Conservation (phyloP, 1,140 invertebrate species). For the Onthophagus taurus region DNA sequence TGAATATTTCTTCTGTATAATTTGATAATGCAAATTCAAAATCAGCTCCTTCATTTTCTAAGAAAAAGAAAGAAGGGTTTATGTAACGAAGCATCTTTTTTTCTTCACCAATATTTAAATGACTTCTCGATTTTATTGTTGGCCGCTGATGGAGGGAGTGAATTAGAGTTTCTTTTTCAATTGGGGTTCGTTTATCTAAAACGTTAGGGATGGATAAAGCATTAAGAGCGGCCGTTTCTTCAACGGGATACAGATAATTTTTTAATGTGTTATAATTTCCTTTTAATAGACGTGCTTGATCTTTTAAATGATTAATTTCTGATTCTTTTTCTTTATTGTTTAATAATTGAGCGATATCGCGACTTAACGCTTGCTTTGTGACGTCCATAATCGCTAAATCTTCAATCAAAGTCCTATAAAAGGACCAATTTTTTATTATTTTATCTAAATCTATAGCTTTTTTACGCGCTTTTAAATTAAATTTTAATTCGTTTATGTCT, state of each 20-base stretch:
- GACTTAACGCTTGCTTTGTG: conserved; percentile 34
- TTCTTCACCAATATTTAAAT: conserved; percentile 47
- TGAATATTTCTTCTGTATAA: conserved; percentile 41
- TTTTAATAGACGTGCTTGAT: conserved; percentile 45
- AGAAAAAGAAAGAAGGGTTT: conserved; percentile 50
- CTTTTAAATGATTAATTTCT: conserved; percentile 41
- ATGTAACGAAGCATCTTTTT: conserved; percentile 47
- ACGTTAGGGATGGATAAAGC: conserved; percentile 54
- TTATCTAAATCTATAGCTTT: conserved; percentile 39
- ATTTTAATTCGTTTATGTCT: conserved; percentile 39
- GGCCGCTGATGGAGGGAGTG: no score
- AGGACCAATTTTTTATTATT: conserved; percentile 43
- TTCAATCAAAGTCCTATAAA: conserved; percentile 39
- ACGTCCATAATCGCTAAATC: conserved; percentile 38
- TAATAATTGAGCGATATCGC: conserved; percentile 32
- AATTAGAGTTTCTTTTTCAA: no score
- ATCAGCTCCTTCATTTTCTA: conserved; percentile 49
- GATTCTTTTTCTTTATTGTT: conserved; percentile 31
- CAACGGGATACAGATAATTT: conserved; percentile 46
- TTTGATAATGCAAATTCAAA: conserved; percentile 54
- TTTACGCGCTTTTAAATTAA: conserved; percentile 40
- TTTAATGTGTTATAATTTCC: conserved; percentile 51
- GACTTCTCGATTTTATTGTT: conserved; percentile 34
- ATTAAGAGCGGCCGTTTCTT: conserved; percentile 48
- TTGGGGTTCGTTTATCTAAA: conserved; percentile 52